A percentile compares a stretch with the other conserved stretches of the same genome.
Conservation (phyloP, 2,797 vertebrate species). For the Enteromius argenteus region DNA sequence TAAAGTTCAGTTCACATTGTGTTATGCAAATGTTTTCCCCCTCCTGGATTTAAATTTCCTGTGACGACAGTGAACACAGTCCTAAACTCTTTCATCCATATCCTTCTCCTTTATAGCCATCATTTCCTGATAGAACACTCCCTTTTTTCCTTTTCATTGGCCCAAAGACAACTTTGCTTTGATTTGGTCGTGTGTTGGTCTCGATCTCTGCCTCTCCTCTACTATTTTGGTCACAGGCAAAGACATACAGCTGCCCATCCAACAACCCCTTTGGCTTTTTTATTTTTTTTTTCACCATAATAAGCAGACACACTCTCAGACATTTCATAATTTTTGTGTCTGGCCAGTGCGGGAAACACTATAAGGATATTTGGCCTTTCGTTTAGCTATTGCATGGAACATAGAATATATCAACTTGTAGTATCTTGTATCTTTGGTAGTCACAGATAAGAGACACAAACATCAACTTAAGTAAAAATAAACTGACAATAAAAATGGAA, state of each 20-base stretch:
- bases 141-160: slow-evolving; percentile 67
- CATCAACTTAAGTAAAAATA: slow-evolving; percentile 71
- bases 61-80: slow-evolving; percentile 38
- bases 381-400: slow-evolving; percentile 93
- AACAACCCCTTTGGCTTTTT: slow-evolving; percentile 88
- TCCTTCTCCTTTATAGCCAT: slow-evolving; percentile 65
- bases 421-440: slow-evolving; percentile 94
- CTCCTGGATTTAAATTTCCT: slow-evolving; percentile 69
- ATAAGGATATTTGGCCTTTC: slow-evolving; percentile 95
- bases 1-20: slow-evolving; percentile 84
- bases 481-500: slow-evolving; percentile 82
- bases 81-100: slow-evolving; percentile 67
- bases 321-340: slow-evolving; percentile 74
- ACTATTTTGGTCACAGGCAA: slow-evolving; percentile 82
- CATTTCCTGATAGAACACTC: slow-evolving; percentile 73
- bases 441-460: slow-evolving; percentile 88
- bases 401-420: slow-evolving; percentile 91
- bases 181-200: slow-evolving; percentile 74
- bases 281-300: slow-evolving; percentile 54
- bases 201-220: slow-evolving; percentile 71
- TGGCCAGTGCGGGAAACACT: slow-evolving; percentile 79
- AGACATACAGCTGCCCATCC: slow-evolving; percentile 76
- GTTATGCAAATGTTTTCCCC: slow-evolving; percentile 77
- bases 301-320: slow-evolving; percentile 73
- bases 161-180: slow-evolving; percentile 75